A percentile compares a stretch with the other conserved stretches of the same genome.
phyloP scores from a whole-genome alignment of 2,888 invertebrate species.

The Craniophora ligustri region DNA sequence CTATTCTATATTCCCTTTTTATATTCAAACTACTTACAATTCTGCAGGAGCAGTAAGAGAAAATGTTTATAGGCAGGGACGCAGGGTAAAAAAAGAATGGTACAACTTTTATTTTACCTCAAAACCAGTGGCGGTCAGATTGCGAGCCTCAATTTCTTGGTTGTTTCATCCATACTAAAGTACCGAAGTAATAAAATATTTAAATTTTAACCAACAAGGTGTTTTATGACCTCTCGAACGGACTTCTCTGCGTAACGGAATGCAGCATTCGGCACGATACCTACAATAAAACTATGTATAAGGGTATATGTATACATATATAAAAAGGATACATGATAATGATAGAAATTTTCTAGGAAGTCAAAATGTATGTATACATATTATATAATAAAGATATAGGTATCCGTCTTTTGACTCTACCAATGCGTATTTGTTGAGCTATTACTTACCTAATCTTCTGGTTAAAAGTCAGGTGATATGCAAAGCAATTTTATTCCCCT shows the following conservation, averaged over 20 bases:
- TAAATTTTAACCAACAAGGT: constrained; percentile 38
- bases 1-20: neutral
- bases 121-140: constrained; percentile 47
- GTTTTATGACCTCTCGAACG: constrained; percentile 27
- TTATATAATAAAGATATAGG: no score
- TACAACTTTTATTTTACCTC: constrained; percentile 45
- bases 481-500: no score
- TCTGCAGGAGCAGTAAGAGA: constrained; percentile 37
- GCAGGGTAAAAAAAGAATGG: no score
- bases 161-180: constrained; percentile 52
- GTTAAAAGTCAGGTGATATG: no score
- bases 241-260: neutral
- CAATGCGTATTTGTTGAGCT: no score
- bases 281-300: no score
- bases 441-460: no score
- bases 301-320: no score
- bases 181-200: constrained; percentile 49
- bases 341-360: no score
- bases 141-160: constrained; percentile 42
- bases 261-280: neutral
- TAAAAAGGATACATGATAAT: no score
- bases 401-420: no score
- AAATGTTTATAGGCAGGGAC: constrained; percentile 6
- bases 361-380: no score
- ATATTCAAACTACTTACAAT: constrained; percentile 11